Evolutionary conservation across 2,888 invertebrate genomes (phyloP).

Genomic region (Dioctria rufipes): DNA sequence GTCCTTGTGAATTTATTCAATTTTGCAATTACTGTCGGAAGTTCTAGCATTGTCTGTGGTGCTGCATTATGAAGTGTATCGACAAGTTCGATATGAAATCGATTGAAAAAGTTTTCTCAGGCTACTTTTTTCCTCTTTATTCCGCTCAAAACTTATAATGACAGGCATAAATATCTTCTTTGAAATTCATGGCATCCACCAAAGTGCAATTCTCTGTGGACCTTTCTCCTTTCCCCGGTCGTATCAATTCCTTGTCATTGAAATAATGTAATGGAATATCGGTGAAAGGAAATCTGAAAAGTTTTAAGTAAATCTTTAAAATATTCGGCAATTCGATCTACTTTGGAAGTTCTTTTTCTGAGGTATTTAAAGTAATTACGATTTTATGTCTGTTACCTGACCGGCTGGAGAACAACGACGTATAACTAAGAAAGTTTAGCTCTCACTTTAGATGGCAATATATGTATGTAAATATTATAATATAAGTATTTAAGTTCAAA

Average conservation of each 20-base stretch:
- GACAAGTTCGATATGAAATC: slow-evolving; percentile 28
- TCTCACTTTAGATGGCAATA: too few relatives aligned
- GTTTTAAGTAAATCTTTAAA: too few relatives aligned
- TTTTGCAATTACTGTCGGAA: slow-evolving; percentile 23
- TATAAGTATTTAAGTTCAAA: too few relatives aligned
- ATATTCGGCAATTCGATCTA: too few relatives aligned
- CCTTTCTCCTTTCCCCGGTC: not conserved
- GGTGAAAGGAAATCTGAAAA: not conserved
- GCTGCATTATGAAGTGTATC: slow-evolving; percentile 34
- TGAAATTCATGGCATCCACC: slow-evolving; percentile 6
- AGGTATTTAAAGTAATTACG: too few relatives aligned
- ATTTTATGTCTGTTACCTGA: too few relatives aligned
- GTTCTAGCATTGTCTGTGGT: slow-evolving; percentile 21
- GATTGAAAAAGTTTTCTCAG: slow-evolving; percentile 26
- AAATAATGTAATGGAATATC: slow-evolving; percentile 2
- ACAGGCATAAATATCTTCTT: slow-evolving; percentile 48
- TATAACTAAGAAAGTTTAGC: too few relatives aligned
- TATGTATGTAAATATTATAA: too few relatives aligned
- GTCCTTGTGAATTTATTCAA: not conserved
- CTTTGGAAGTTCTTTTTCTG: too few relatives aligned
- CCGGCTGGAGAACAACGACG: too few relatives aligned
- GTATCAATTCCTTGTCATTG: slow-evolving; percentile 18
- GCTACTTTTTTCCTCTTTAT: not conserved
- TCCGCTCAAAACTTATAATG: slow-evolving; percentile 35
- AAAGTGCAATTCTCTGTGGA: not conserved